Evolutionary conservation across 2,797 vertebrate genomes (phyloP).

Genomic region (Pseudochirops corinnae): DNA sequence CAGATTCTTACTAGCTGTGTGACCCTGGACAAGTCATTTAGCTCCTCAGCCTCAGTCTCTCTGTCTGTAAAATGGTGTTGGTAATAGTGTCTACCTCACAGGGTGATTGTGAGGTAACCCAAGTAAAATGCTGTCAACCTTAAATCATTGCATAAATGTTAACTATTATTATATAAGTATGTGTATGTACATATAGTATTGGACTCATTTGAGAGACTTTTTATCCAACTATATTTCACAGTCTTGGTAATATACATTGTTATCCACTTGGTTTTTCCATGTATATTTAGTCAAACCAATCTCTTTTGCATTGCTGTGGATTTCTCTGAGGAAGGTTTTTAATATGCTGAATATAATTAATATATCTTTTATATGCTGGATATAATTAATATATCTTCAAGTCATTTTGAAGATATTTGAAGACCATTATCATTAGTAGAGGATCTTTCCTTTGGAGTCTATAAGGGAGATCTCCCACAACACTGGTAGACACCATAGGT

Average conservation of each 20-base stretch:
- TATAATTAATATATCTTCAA: too few relatives aligned
- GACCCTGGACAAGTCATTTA: neutral
- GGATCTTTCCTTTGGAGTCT: too few relatives aligned
- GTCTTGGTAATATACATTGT: neutral
- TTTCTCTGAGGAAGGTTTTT: too few relatives aligned
- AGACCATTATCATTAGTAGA: too few relatives aligned
- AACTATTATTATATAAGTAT: neutral
- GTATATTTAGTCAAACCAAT: too few relatives aligned
- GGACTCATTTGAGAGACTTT: neutral
- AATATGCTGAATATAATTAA: too few relatives aligned
- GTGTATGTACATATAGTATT: neutral
- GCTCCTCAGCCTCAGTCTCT: neutral
- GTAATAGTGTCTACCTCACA: neutral
- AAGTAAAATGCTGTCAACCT: neutral
- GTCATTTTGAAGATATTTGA: too few relatives aligned
- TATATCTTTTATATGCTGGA: too few relatives aligned
- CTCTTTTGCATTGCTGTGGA: too few relatives aligned
- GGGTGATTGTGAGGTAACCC: neutral
- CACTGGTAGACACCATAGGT: too few relatives aligned
- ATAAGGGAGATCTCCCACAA: too few relatives aligned
- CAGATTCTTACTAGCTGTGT: neutral
- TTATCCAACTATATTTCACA: neutral
- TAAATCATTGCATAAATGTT: neutral
- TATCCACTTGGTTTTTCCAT: too few relatives aligned
- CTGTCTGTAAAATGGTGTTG: neutral